Percentiles rank a stretch among this genome's conserved stretches.
Conservation (phyloP, 1,140 invertebrate genomes). For the Pogonus chalceus region DNA sequence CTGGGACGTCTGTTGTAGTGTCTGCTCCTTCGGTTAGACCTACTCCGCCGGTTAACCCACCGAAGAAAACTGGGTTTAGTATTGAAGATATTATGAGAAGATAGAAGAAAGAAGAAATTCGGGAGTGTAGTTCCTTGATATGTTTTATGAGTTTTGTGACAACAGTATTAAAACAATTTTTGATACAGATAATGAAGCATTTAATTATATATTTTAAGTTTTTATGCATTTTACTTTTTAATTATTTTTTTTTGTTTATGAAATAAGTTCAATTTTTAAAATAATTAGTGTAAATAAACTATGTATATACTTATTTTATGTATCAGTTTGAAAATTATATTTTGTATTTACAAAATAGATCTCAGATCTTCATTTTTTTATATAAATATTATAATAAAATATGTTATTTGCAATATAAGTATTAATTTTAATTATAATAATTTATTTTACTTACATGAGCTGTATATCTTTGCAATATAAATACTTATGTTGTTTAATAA, state of each 20-base stretch:
- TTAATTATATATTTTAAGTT: no score
- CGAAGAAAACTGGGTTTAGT: conserved; percentile 54
- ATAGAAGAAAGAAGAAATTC: conserved; percentile 26
- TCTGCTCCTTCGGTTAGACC: conserved; percentile 25
- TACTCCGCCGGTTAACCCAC: conserved; percentile 40
- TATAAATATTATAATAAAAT: background rate
- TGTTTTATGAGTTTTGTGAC: background rate
- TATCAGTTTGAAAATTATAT: background rate
- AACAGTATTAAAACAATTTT: background rate
- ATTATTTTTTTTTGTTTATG: no score
- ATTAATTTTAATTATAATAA: no score
- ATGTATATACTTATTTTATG: background rate
- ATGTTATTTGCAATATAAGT: no score
- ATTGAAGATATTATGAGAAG: conserved; percentile 66
- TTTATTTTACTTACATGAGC: no score
- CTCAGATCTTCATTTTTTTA: background rate
- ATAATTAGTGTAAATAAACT: no score
- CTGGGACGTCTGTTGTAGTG: no score
- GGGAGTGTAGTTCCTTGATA: background rate
- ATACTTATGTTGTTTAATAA: no score
- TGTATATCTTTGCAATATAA: no score
- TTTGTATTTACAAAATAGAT: background rate
- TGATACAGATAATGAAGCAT: no score
- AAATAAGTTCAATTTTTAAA: no score
- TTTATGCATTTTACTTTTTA: no score